Conservation (phyloP, 2,113 vertebrate species). For the Bubalus kerabau region DNA sequence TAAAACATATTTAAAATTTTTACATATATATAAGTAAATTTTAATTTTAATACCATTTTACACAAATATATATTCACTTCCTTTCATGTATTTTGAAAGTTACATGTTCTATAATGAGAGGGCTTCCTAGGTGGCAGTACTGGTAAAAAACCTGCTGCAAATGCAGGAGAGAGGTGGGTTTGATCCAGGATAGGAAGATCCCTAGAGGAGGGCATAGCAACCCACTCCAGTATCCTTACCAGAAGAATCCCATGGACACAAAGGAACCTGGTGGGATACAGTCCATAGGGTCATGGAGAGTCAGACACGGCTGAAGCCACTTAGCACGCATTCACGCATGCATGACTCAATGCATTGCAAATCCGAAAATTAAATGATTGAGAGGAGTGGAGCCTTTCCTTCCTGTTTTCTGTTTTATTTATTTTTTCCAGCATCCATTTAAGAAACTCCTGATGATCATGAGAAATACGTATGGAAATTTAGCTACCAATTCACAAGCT, state of each 20-base stretch:
- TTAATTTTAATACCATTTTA: not conserved
- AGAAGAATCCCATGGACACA: not conserved
- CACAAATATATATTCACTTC: not conserved
- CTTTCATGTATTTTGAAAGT: not conserved
- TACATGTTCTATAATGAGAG: not conserved
- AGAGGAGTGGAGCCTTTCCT: accelerated
- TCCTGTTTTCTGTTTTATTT: not conserved
- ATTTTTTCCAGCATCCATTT: not conserved
- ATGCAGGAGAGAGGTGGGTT: not conserved
- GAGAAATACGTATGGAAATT: not conserved
- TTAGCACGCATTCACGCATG: not conserved
- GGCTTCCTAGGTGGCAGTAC: not conserved
- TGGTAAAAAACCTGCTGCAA: not conserved
- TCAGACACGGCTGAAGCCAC: not conserved
- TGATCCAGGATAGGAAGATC: not conserved
- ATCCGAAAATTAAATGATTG: not conserved
- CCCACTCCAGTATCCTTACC: not conserved
- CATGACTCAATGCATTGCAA: not conserved
- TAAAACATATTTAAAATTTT: not conserved
- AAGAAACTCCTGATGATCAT: not conserved
- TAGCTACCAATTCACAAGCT: not conserved
- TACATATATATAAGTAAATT: not conserved
- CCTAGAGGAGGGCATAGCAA: not conserved
- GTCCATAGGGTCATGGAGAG: not conserved
- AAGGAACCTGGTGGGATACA: not conserved